Evolutionary conservation across 2,113 vertebrate genomes (phyloP), one percentile per base, ranked within the genome.

Genomic region (Amblyornis subalaris): DNA sequence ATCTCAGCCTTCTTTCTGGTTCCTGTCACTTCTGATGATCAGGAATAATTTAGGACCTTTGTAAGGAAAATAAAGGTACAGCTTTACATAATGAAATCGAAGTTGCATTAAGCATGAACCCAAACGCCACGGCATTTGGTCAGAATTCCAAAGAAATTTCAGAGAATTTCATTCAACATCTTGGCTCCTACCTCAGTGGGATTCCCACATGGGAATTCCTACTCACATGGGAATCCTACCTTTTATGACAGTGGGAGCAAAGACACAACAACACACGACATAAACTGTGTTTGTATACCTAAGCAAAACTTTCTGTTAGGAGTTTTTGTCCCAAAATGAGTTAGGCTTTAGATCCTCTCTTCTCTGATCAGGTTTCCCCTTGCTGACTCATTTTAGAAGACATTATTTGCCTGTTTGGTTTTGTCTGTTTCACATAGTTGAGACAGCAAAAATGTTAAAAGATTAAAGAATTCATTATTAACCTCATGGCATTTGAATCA

Each of bases 401-500:
- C 4, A 4, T 73, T 92, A 74, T 94, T 89, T 88, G 23, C 80
- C 48, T 89, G 23, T 71, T 74, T 90, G 33, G 4, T 75, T 95
- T 94, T 91, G 35, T 64, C n/a, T 87, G 10, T 70, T 90, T 90
- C 70, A 26, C n/a, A 44, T 51, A 91, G 22, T 64, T 96, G 77
- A 73, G 75, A 79, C 47, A 90, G 33, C 11, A 96, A 89, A 95
- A 91, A 29, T 47, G 53, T 74, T 88, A 88, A 95, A 94, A 87
- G 73, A 94, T 79, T 94, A 84, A 94, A 88, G 54, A 93, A 88
- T 88, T 75, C n/a, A 45, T 91, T 94, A 91, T 72, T 90, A 92
- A 93, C 66, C 24, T 82, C 62, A 64, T 62, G 80, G 45, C 53
- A 90, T 91, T 81, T 88, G 88, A 94, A 79, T 89, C 61, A 60